Evolutionary conservation across 1,140 invertebrate species (phyloP), one percentile per base, ranked within the genome.

Genomic region (Aphelinus certus): DNA sequence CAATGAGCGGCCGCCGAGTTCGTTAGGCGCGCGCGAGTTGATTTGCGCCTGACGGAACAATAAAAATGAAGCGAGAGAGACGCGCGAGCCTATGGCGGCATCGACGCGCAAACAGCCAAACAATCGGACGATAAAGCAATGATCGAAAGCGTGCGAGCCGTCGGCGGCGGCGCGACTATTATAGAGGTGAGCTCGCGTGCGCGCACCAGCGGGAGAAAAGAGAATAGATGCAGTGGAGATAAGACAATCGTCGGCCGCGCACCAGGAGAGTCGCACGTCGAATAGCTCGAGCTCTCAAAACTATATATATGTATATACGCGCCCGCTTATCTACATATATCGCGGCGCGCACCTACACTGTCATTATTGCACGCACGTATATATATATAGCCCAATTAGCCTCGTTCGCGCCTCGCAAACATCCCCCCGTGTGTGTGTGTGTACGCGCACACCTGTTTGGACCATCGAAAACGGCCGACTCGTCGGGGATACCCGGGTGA

Each of bases 341-440:
- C 42, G 1, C 67, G 26, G 26, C 26, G 26, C 26, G 26, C 2
- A 1, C 47, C 3, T 3, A 42, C 47, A n/a, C 48, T 67, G 51
- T 65, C 48, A 65, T 65, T 65, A 48, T 77, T 65, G 77, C 73
- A 75, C 78, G 79, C 64, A 9, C 26, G 26, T 26, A 26, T 26
- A 26, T 26, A 26, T 26, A 26, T 26, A 26, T 26, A 26, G 79
- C 77, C 79, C 77, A 82, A 81, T 81, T 79, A 81, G 75, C 79
- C 81, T 82, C 78, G 62, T 82, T 81, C 77, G 42, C 10, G 26
- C 26, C 26, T 26, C 26, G 26, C 26, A 26, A 26, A 26, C 26
- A 26, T 26, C 26, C 26, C 26, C 26, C 26, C 26, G 43, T 62
- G 7, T 10, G 60, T 47, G 60, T 6, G 58, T 43, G 9, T 61